Percentiles rank a stretch among this genome's conserved stretches.
These are phyloP conservation scores for Acanthosepion lycidas DNA, from an alignment of 2,888 invertebrate genomes.

Conservation along the genomic window DNA sequence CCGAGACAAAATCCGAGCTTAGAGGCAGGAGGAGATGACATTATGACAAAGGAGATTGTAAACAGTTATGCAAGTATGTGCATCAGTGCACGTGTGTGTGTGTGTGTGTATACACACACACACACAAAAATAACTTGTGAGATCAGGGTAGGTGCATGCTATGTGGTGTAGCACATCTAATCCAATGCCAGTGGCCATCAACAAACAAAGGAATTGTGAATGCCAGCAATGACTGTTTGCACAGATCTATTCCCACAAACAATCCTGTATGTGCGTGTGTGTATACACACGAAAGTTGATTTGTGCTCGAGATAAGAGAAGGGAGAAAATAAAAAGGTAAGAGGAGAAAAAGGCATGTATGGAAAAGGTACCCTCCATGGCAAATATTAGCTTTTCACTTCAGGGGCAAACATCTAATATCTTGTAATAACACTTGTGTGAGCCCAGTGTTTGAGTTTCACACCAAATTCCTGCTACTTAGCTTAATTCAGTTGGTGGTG, in stretches of 20 bases:
- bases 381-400: conserved; percentile 48
- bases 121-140: neutral
- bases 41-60: no score
- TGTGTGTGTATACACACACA: neutral
- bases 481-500: conserved; percentile 44
- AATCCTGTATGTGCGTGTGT: neutral
- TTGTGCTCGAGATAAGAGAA: neutral
- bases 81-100: neutral
- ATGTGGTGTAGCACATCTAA: neutral
- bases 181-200: conserved; percentile 44
- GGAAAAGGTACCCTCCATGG: neutral
- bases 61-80: neutral
- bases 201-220: conserved; percentile 34
- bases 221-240: conserved; percentile 46
- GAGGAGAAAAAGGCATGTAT: neutral
- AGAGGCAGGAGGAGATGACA: no score
- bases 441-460: conserved; percentile 53
- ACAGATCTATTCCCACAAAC: neutral
- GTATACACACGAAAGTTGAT: neutral
- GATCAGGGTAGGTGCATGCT: neutral
- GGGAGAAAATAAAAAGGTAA: neutral
- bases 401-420: conserved; percentile 55
- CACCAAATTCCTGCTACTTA: conserved; percentile 52
- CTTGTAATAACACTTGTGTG: conserved; percentile 54
- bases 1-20: no score